These are phyloP conservation scores for Erpetoichthys calabaricus DNA, from an alignment of 2,797 vertebrate species.

Conservation along the genomic window DNA sequence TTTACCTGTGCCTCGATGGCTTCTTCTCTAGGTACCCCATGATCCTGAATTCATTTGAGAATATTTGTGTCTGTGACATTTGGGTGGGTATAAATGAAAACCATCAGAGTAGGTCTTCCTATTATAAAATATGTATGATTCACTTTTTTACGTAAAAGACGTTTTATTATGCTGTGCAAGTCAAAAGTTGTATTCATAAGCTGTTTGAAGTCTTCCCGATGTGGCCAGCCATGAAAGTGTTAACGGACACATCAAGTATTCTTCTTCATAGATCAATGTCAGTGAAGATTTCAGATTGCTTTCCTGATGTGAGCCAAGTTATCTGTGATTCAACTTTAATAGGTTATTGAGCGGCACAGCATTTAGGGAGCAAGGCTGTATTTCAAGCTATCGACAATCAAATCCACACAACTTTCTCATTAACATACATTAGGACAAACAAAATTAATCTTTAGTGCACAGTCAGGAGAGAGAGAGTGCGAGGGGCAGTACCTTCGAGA, in stretches of 20 bases:
- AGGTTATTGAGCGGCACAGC: slow-evolving; percentile 62
- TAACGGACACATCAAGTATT: slow-evolving; percentile 61
- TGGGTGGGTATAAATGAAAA: no score
- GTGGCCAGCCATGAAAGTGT: slow-evolving; percentile 47
- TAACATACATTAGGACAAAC: slow-evolving; percentile 61
- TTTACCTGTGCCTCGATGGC: no score
- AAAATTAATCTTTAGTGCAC: slow-evolving; percentile 47
- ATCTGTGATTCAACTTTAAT: slow-evolving; percentile 73
- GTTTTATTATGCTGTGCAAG: no score
- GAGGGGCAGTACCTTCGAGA: slow-evolving; percentile 9
- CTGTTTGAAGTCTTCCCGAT: slow-evolving; percentile 43
- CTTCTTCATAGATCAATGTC: slow-evolving; percentile 66
- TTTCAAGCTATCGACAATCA: slow-evolving; percentile 64
- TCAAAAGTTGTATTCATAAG: slow-evolving; percentile 11
- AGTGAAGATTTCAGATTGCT: slow-evolving; percentile 70
- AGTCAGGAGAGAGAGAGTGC: slow-evolving; percentile 31
- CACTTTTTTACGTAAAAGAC: no score
- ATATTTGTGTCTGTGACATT: no score
- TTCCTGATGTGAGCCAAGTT: slow-evolving; percentile 58
- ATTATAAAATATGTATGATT: no score
- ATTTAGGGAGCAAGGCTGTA: slow-evolving; percentile 58
- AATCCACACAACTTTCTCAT: slow-evolving; percentile 58
- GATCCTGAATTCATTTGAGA: no score
- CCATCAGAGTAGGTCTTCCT: no score
- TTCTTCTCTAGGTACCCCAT: no score